Base-by-base conservation (phyloP, 2,113 vertebrate genomes). In the Empidonax alnorum region DNA sequence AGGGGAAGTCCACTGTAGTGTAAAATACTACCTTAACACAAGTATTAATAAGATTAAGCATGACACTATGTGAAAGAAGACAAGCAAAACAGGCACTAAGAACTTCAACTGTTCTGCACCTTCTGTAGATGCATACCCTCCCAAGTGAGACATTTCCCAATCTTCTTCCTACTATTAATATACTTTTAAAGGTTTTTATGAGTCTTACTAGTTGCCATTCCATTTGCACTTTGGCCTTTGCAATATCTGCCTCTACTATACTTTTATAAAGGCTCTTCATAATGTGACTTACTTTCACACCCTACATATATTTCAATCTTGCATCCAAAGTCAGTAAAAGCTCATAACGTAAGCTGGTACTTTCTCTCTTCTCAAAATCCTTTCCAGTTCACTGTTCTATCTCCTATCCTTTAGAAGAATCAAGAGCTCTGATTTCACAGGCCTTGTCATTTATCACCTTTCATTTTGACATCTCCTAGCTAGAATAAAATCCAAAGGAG, bases 401-500 rank as follows among this genome's bases (percentile, higher is more conserved):
- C 42, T 79, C 83, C 39, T 24, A 61, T 2, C 12, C 22, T 80
- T 85, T n/a, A 28, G 39, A 80, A 92, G 59, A 39, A 86, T 30
- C 53, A 86, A 1, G 1, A 87, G 31, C 24, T 80, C 42, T 53
- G 20, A 81, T 66, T 92, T 80, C 58, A 61, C 25, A 85, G 35
- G 27, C 42, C 49, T 7, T 88, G 71, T n/a, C 58, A 89, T 84
- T 71, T 78, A 62, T 62, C 59, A 77, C 15, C 55, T 86, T 69
- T n/a, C 53, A 73, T 53, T 90, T 7, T 74, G 55, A 86, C 50
- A 84, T 31, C 59, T 46, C 86, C 49, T 21, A 71, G 12, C 42
- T 42, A 50, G 28, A 89, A 53, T 21, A 77, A 90, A 90, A 84
- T 23, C 50, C 66, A 55, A 89, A 84, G 46, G 22, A 84, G 46